Evolutionary conservation across 2,113 vertebrate genomes (phyloP).

Genomic region (Poicephalus meyeri): DNA sequence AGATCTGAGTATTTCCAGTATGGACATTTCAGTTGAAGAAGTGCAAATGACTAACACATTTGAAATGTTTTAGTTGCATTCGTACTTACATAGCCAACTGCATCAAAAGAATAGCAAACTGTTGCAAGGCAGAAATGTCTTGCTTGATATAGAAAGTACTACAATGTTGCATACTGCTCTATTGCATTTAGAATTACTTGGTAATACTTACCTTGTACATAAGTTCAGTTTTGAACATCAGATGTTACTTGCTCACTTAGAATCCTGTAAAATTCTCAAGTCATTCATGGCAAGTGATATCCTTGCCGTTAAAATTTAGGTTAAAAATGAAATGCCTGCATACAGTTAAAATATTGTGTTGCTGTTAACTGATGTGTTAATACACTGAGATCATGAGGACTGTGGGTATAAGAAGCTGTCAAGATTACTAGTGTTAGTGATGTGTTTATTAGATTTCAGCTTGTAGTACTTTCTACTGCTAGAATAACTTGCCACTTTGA

Average conservation of each 20-base stretch:
- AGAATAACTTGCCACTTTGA: neutral
- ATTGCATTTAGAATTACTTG: neutral
- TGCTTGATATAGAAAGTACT: neutral
- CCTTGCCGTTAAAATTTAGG: neutral
- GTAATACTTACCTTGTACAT: neutral
- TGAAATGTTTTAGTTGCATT: neutral
- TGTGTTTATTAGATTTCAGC: neutral
- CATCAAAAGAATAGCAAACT: neutral
- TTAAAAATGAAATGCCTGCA: neutral
- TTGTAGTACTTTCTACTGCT: neutral
- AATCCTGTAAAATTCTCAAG: neutral
- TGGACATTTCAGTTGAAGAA: neutral
- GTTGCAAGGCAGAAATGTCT: neutral
- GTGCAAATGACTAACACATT: neutral
- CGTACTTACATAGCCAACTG: neutral
- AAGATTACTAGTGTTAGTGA: neutral
- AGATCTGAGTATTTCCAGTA: neutral
- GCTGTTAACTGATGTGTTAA: neutral
- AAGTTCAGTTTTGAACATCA: neutral
- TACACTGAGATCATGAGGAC: neutral
- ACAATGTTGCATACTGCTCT: accelerated
- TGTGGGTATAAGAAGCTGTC: neutral
- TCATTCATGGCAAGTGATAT: neutral
- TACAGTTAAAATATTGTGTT: neutral
- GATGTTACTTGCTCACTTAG: neutral